Percentiles rank a stretch among this genome's conserved stretches.
Evolutionary conservation across 1,140 invertebrate genomes (phyloP).

Genomic region (Zophobas morio): DNA sequence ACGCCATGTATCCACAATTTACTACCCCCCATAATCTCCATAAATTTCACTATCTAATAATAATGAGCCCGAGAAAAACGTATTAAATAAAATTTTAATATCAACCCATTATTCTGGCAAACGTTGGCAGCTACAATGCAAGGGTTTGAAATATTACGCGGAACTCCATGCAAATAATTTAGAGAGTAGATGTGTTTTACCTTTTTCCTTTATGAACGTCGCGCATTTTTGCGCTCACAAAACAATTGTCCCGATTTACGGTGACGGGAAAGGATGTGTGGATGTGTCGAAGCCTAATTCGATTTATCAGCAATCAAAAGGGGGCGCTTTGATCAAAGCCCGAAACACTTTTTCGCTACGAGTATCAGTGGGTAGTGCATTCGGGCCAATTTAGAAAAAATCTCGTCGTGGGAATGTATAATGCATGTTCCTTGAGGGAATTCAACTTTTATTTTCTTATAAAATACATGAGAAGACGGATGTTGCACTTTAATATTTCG

Average conservation of each 20-base stretch:
- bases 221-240: slow-evolving; percentile 15
- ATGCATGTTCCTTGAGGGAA: not conserved
- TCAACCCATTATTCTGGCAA: slow-evolving; percentile 31
- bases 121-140: slow-evolving; percentile 6
- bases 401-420: not conserved
- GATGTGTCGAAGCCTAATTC: slow-evolving; percentile 11
- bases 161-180: slow-evolving; percentile 26
- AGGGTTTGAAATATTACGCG: slow-evolving; percentile 24
- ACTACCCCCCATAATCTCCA: too few relatives aligned
- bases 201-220: not conserved
- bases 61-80: slow-evolving; percentile 13
- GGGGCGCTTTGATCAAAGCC: slow-evolving; percentile 12
- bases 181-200: slow-evolving; percentile 2
- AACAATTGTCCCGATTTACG: slow-evolving; percentile 23
- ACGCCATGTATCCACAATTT: too few relatives aligned
- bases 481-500: not conserved
- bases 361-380: not conserved
- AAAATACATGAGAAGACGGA: not conserved
- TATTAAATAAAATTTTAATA: slow-evolving; percentile 27
- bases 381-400: slow-evolving; percentile 2
- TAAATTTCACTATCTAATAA: slow-evolving; percentile 30
- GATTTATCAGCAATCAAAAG: slow-evolving; percentile 16
- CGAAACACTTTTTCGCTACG: not conserved
- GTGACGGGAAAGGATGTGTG: not conserved
- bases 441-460: slow-evolving; percentile 5